These are phyloP conservation scores for Spisula solida DNA, from an alignment of 2,888 invertebrate genomes.

Conservation along the genomic window DNA sequence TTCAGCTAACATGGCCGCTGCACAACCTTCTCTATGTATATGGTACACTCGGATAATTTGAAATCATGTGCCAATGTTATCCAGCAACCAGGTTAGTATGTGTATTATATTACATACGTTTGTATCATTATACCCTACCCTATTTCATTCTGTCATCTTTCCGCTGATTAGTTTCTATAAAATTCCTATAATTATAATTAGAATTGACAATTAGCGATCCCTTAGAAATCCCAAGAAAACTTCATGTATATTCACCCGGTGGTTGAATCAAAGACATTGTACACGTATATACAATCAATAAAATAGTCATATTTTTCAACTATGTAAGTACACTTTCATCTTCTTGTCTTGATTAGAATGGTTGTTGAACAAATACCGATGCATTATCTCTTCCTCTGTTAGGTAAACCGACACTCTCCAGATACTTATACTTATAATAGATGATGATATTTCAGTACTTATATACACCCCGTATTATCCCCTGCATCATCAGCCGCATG, in stretches of 20 bases:
- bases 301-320: neutral
- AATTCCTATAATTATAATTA: too few relatives aligned
- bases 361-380: neutral
- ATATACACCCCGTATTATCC: neutral
- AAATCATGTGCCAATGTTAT: too few relatives aligned
- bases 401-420: neutral
- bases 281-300: neutral
- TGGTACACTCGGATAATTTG: too few relatives aligned
- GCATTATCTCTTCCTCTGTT: neutral
- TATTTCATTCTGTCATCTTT: conserved; percentile 1
- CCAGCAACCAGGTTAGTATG: neutral
- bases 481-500: neutral
- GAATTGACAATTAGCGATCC: too few relatives aligned
- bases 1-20: too few relatives aligned
- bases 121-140: neutral
- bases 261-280: too few relatives aligned
- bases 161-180: neutral
- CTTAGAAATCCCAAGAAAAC: too few relatives aligned
- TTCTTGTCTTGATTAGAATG: neutral
- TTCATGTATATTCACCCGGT: too few relatives aligned
- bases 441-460: neutral
- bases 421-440: neutral
- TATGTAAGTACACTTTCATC: neutral
- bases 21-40: too few relatives aligned
- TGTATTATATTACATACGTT: neutral